Base-by-base conservation (phyloP, 2,113 vertebrate genomes). In the Poicephalus meyeri region DNA sequence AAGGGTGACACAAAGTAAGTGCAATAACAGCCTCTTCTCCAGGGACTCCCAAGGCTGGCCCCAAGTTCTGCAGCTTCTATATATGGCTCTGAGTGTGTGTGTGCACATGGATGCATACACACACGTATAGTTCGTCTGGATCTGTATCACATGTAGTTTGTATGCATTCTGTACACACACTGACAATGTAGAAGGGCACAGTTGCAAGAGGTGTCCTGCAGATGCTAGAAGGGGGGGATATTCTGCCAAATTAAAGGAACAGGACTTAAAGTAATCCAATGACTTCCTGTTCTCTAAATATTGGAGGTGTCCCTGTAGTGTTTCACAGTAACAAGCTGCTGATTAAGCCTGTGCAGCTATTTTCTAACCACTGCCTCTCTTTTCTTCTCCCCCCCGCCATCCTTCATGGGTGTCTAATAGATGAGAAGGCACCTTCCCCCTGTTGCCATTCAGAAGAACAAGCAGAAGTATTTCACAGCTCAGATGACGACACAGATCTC, bases 181-280 rank as follows among this genome's bases (percentile, higher is more conserved):
- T 4, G 35, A 10, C 2, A 1, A 3, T 0, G 10, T 7, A 35
- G 61, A 46, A 52, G 86, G 63, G 37, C 13, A 11, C 0, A 0
- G 11, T 5, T 4, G 7, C 47, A 39, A 61, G 52, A 56, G 2
- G 23, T 14, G 35, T 9, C 10, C 41, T 66, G 84, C 29, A 61
- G 12, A 17, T 53, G 35, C 64, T 31, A 66, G 29, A 50, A 33
- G 28, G 8, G 52, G 39, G 39, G 63, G 53, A 64, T 4, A 4
- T 65, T 42, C 41, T 56, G 37, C 18, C 37, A n/a, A 47, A 83
- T 46, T 74, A 44, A 68, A 63, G 68, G 52, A 65, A 17, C 0
- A 39, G 13, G 23, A 76, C 23, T 70, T 31, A 37, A 56, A 56
- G 21, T 18, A 83, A 39, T 10, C 46, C 66, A 70, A 11, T 49